Evolutionary conservation across 2,113 vertebrate species (phyloP), one percentile per base, ranked within the genome.

Genomic region (Aspidoscelis tigris): DNA sequence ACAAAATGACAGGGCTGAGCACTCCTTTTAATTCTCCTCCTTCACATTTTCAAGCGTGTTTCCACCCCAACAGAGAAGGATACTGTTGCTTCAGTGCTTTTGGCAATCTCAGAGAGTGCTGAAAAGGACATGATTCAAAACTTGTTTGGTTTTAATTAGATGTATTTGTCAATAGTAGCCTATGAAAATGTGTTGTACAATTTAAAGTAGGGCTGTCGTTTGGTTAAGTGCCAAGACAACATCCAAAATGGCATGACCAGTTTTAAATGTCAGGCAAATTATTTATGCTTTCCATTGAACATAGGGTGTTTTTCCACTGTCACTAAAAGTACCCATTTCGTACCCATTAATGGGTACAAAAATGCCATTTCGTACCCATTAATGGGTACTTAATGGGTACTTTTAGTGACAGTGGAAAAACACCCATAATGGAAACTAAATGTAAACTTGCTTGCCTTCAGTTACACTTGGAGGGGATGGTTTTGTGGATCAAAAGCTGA

Each of bases 1-100:
- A 91, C 92, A 94, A 92, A 47, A 78, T 93, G 96, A 95, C 94
- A 96, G 92, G 93, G 91, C 88, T 86, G 88, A 65, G 77, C 81
- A 88, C 88, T 90, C 87, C 87, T 94, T 77, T 89, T 89, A 86
- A 88, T 74, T 69, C 69, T 81, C 65, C 39, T 77, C 64, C n/a
- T 83, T 88, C 75, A 50, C 80, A 84, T 86, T 65, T 90, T 93
- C 78, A 80, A 88, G 94, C 82, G 77, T 79, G 80, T 80, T 86
- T 87, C 68, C 78, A 73, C 92, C 83, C 89, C 93, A 84, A 91
- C 92, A 87, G 92, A 88, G 81, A 53, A 84, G 88, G 68, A 20
- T 10, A 3, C 50, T 41, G 1, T 64, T 39, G 71, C 75, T 69
- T 79, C 12, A 39, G 41, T 74, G 4, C 33, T 33, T 72, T 8